Evolutionary conservation across 2,888 invertebrate genomes (phyloP), one percentile per base, ranked within the genome.

Genomic region (Mesochorus sp.): DNA sequence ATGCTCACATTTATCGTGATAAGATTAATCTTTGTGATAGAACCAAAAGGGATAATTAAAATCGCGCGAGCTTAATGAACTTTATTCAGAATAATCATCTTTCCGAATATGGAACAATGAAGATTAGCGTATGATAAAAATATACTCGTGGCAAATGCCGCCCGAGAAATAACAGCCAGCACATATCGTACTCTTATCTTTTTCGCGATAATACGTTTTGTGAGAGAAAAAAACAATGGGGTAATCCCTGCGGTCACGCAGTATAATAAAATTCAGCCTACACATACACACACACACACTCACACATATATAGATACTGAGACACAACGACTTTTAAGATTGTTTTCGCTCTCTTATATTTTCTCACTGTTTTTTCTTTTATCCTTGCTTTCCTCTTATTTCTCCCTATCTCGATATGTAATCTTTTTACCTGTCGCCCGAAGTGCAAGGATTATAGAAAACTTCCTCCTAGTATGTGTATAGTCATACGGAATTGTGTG

Each of bases 391-490:
- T 37, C 2, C 19, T 10, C 31, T 34, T 17, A 34, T 37, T 12
- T 62, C 49, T 68, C 62, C 49, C 61, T 64, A 57, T 62, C 55
- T 24, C 74, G 37, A 57, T 64, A 59, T 64, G 78, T 70, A 74
- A 78, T 74, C 74, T 78, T 78, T n/a, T 78, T 70, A 74, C 42
- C 73, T 59, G 74, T 59, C 78, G 68, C 64, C 64, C 68, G 49
- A 70, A 78, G 74, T 68, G 59, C 68, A 70, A 31, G 78, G 78
- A 78, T 74, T 74, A 74, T 68, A 51, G 64, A 78, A 61, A 71
- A 78, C 49, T 78, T 78, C 66, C 51, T 57, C 64, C 49, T 62
- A 74, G 73, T 74, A 74, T 61, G 61, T n/a, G n/a, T n/a, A n/a
- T 53, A 67, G 53, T 28, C 66, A 47, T 47, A 21, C 31, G 26